Evolutionary conservation across 2,888 invertebrate species (phyloP).

Genomic region (Steromphala cineraria): DNA sequence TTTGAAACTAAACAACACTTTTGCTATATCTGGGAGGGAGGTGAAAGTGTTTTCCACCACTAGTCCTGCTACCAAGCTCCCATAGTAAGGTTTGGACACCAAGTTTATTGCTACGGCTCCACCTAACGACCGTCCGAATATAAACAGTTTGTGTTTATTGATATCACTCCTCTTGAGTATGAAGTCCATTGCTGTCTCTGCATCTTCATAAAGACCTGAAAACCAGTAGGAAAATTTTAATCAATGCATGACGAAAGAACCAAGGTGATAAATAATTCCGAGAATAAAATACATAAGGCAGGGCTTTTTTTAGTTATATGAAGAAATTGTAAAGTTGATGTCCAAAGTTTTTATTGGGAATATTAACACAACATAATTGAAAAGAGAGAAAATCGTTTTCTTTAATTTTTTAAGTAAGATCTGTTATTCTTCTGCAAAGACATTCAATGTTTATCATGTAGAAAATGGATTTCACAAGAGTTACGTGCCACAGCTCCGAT

Average conservation of each 20-base stretch:
- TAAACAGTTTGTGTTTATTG: constrained; percentile 87
- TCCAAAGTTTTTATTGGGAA: too few relatives aligned
- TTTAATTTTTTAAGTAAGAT: too few relatives aligned
- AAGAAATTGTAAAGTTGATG: too few relatives aligned
- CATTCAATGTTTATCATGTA: too few relatives aligned
- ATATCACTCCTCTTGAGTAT: constrained; percentile 87
- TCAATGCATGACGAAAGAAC: neutral
- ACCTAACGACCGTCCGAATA: constrained; percentile 92
- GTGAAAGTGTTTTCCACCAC: constrained; percentile 97
- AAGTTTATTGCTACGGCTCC: constrained; percentile 94
- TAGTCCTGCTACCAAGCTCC: constrained; percentile 88
- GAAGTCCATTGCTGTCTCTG: constrained; percentile 90
- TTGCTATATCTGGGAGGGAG: constrained; percentile 94
- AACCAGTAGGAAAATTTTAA: constrained; percentile 17
- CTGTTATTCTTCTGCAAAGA: too few relatives aligned
- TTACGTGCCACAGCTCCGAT: too few relatives aligned
- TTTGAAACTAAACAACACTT: constrained; percentile 85
- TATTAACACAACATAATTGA: too few relatives aligned
- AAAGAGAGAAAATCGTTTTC: too few relatives aligned
- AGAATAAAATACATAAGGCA: too few relatives aligned
- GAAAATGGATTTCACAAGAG: too few relatives aligned
- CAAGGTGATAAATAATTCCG: too few relatives aligned
- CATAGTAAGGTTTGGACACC: constrained; percentile 85
- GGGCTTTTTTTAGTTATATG: too few relatives aligned
- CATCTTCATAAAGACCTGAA: constrained; percentile 87